These are phyloP conservation scores for Pentalonia nigronervosa DNA, from an alignment of 1,140 invertebrate species.

Conservation along the genomic window DNA sequence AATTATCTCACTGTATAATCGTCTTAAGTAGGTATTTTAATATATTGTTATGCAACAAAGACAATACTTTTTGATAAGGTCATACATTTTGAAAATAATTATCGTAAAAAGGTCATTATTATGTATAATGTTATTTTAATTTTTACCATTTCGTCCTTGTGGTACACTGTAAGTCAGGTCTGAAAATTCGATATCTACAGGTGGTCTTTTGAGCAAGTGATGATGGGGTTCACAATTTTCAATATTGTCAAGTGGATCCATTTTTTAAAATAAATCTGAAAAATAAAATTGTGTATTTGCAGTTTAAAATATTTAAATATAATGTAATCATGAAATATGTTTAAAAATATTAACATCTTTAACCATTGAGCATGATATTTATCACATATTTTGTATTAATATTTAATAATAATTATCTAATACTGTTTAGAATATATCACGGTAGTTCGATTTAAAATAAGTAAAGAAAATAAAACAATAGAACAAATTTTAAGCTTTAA, in stretches of 20 bases:
- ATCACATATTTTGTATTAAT: neutral
- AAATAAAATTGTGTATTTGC: neutral
- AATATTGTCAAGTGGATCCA: conserved; percentile 36
- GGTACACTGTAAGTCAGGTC: conserved; percentile 85
- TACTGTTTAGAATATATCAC: too few species aligned
- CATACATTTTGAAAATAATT: neutral
- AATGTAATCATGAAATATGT: neutral
- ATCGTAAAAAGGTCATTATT: neutral
- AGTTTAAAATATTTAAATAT: neutral
- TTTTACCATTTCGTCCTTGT: conserved; percentile 71
- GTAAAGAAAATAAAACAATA: neutral
- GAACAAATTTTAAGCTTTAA: neutral
- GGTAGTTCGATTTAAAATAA: too few species aligned
- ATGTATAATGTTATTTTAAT: neutral
- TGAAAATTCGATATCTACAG: conserved; percentile 86
- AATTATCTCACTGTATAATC: neutral
- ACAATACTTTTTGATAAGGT: conserved; percentile 7
- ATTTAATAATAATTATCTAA: neutral
- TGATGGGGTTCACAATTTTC: conserved; percentile 42
- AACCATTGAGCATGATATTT: neutral
- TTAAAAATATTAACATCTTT: neutral
- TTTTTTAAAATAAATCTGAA: conserved; percentile 37
- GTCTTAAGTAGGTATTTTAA: neutral
- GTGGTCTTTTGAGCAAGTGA: conserved; percentile 79
- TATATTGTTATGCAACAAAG: neutral